Percentiles rank a stretch among this genome's conserved stretches.
Evolutionary conservation across 2,113 vertebrate species (phyloP).

Genomic region (Epinephelus cyanopodus): DNA sequence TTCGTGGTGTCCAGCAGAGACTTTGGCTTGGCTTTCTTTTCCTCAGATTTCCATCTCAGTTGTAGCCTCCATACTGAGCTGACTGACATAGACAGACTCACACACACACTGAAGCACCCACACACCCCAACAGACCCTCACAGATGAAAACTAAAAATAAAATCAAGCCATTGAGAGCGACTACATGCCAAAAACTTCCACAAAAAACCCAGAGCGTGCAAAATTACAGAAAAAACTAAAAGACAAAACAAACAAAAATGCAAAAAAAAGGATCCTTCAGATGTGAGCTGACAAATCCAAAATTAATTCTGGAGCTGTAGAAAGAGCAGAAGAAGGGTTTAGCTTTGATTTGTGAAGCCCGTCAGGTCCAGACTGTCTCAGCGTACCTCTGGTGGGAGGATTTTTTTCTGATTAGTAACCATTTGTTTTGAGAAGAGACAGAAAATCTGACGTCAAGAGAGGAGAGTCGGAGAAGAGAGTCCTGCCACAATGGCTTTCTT

Average conservation of each 20-base stretch:
- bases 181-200: slow-evolving; percentile 9
- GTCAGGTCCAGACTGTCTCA: slow-evolving; percentile 49
- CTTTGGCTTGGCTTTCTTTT: slow-evolving; percentile 38
- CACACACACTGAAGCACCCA: background rate
- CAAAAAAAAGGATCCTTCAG: background rate
- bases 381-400: slow-evolving; percentile 49
- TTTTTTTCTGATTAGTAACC: slow-evolving; percentile 65
- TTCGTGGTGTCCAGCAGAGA: slow-evolving; percentile 49
- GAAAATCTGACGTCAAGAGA: slow-evolving; percentile 32
- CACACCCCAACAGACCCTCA: slow-evolving; percentile 1
- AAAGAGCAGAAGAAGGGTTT: slow-evolving; percentile 50
- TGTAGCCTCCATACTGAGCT: slow-evolving; percentile 37
- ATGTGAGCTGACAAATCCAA: slow-evolving; percentile 33
- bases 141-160: slow-evolving; percentile 44
- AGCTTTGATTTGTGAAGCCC: slow-evolving; percentile 65
- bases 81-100: slow-evolving; percentile 7
- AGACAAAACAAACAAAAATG: background rate
- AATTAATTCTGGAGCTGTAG: slow-evolving; percentile 35
- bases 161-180: slow-evolving; percentile 23
- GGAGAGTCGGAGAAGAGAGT: slow-evolving; percentile 16
- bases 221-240: background rate
- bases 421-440: slow-evolving; percentile 62
- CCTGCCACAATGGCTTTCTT: slow-evolving; percentile 38
- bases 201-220: background rate
- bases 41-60: slow-evolving; percentile 37